Evolutionary conservation across 35 echinoderm and acorn worm species (phyloP), one percentile per base, ranked within the genome.

Genomic region (Amphiura filiformis): DNA sequence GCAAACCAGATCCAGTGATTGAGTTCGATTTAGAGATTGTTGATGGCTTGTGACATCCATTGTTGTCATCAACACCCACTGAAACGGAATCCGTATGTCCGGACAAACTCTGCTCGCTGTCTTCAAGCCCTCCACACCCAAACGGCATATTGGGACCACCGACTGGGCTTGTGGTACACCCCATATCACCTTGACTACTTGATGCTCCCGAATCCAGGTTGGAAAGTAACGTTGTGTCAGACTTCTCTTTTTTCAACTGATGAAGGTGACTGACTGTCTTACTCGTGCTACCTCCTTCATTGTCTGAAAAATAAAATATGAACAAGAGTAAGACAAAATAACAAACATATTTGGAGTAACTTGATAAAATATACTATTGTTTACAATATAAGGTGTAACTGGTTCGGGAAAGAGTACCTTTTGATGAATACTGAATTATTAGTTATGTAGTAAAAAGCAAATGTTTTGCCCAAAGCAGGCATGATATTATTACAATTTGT

Each of bases 1-100:
- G 82, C 82, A 94, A 30, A 30, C 90, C 78, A 38, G 84, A 90
- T 57, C 89, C 89, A 33, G 84, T 37, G 35, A 70, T 75, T 32
- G 89, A 84, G 49, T 82, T 76, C 30, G 89, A 44, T 44, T 91
- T 91, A 12, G 81, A 37, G 64, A 91, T 84, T 35, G 84, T 38
- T 34, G 34, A 5, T 3, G 75, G 75, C 15, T 37, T 36, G 2
- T 76, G 85, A 13, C 35, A 78, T 75, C 65, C 65, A 0, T n/a
- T 85, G 0, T 57, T n/a, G 75, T 87, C 85, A 38, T 78, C 75
- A 44, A 49, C 75, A 30, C 61, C 61, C 41, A 4, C 41, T 47
- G 41, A 47, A 4, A 47, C 41, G 7, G 61, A 70, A n/a, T 70
- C 61, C 41, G 41, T 47, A 13, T 70, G 61, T 70, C 61, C 61